These are phyloP conservation scores for Crocallis elinguaria DNA, from an alignment of 2,888 invertebrate genomes.

Conservation along the genomic window DNA sequence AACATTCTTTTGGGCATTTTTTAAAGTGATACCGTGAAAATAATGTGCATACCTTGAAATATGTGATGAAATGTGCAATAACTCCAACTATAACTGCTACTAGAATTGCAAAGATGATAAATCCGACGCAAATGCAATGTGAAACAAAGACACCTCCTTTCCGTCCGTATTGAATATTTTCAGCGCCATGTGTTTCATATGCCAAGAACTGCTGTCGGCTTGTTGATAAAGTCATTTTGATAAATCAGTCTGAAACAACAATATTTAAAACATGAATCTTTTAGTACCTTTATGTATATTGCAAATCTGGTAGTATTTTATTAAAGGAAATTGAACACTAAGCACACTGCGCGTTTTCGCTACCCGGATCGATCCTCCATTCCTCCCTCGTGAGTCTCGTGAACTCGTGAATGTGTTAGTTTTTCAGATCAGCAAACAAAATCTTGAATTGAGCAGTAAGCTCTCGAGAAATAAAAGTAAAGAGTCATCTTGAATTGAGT, in stretches of 20 bases:
- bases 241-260: conserved; percentile 61
- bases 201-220: conserved; percentile 86
- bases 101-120: conserved; percentile 64
- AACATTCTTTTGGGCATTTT: too few species aligned
- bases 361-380: too few species aligned
- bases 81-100: conserved; percentile 70
- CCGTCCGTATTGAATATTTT: conserved; percentile 84
- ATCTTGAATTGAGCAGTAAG: too few species aligned
- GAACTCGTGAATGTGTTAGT: too few species aligned
- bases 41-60: conserved; percentile 63
- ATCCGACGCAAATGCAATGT: conserved; percentile 82
- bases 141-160: conserved; percentile 87
- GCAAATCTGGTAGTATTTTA: background rate
- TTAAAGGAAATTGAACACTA: too few species aligned
- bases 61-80: conserved; percentile 75
- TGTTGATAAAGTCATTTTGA: conserved; percentile 73
- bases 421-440: too few species aligned
- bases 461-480: too few species aligned
- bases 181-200: conserved; percentile 79
- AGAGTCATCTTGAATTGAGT: too few species aligned
- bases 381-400: too few species aligned
- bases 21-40: background rate
- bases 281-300: background rate
- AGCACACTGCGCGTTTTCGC: too few species aligned
- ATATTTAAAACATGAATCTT: background rate